Base-by-base conservation (phyloP, 2,113 vertebrate species). In the Microcebus jonahi region DNA sequence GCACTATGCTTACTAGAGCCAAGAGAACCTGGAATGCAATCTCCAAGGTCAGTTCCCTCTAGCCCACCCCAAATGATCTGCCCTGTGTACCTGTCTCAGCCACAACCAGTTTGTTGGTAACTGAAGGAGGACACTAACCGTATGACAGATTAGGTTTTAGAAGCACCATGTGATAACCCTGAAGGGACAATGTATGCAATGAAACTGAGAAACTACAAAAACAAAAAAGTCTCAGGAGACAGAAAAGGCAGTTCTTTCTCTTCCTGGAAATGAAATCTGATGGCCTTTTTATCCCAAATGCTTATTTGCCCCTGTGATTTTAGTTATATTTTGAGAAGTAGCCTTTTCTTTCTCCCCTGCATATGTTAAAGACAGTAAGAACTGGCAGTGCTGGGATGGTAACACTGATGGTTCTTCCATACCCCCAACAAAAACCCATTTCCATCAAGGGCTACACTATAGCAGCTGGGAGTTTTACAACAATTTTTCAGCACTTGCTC, bases 211-310 rank as follows among this genome's bases (percentile, higher is more conserved):
- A 96, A 86, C 17, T 13, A 15, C 75, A 29, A 71, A 77, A 90
- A 71, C 9, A 83, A 73, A 91, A 77, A 59, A 94, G 34, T 10
- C 36, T 42, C 39, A 71, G 48, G 39, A 84, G 36, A 84, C 63
- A 84, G 55, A 90, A 92, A 88, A 91, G 48, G 23, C 21, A 88
- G 31, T 88, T 61, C 36, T 23, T 96, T 39, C 59, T 93, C 61
- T 76, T 59, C 39, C 67, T 82, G 36, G 45, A 80, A 93, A 85
- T 89, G 61, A 81, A 25, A 91, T 65, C 42, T 84, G 68, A 92
- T 71, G 76, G 83, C 31, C n/a, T 70, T 81, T 68, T 55, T 71
- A 95, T 50, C 14, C 31, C 5, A 89, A 89, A 12, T 45, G 73
- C 11, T 96, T 88, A 71, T 88, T 81, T 65, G 70, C 53, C 21